Base-by-base conservation (phyloP, 2,797 vertebrate species). In the Paramormyrops hopkinsi region DNA sequence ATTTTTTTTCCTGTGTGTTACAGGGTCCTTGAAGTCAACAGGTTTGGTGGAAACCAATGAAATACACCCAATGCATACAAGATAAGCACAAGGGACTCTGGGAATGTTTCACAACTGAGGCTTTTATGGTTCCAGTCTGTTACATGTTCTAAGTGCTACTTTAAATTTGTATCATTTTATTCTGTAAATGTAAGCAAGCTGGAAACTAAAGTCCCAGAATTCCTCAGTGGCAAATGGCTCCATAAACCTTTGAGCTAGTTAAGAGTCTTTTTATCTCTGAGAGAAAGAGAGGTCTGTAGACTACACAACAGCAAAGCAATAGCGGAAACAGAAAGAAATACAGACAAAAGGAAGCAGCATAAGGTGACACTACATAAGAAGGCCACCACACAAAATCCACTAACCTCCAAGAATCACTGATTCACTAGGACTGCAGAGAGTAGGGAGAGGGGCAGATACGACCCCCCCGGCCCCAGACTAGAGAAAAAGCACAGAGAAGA, bases 401-500 rank as follows among this genome's bases (percentile, higher is more conserved):
- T 95, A 98, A 98, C 97, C 98, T 97, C 97, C 97, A 96, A 96
- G 96, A 96, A 96, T 96, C 96, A 99, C 98, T 97, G 97, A 96
- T 94, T 98, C 98, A 99, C 98, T 98, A 99, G 97, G 97, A 99
- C 98, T 97, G 97, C 96, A 97, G 94, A 94, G 96, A 96, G 96
- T 96, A 95, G 94, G 94, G 93, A 96, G 91, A 86, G 90, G 91
- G 89, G 44, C 83, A 89, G 89, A 59, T 92, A 89, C 93, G 90
- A 7, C 91, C 91, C 88, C 59, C 46, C 93, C 90, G 94, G 94
- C 96, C 96, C 96, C 97, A 19, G 96, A 98, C 97, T 97, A 98
- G 97, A 97, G 96, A 97, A 95, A 97, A 97, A 98, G 97, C 98
- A 99, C 98, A 98, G 98, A 98, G 97, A 99, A 97, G 98, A 99